Evolutionary conservation across 2,888 invertebrate species (phyloP).

Genomic region (Pheosia gnoma): DNA sequence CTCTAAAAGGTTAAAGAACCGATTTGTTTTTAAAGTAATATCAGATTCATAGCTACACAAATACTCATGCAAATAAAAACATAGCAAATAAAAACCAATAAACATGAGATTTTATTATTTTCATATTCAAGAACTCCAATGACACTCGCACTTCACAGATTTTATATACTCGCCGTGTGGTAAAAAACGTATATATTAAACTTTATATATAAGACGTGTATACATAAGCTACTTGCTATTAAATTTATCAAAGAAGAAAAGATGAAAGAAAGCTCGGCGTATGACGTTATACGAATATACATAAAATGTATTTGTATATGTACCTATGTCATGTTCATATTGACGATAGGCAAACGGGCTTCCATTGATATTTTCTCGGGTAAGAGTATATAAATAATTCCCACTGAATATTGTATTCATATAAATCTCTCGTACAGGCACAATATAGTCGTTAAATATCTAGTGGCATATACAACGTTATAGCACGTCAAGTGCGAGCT

Average conservation of each 20-base stretch:
- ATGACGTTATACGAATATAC: background rate
- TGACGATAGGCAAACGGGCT: background rate
- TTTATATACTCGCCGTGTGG: background rate
- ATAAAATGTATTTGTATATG: background rate
- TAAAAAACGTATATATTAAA: background rate
- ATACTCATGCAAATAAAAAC: background rate
- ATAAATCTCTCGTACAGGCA: no score
- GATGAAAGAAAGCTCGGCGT: conserved; percentile 1
- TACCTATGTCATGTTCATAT: background rate
- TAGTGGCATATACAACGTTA: no score
- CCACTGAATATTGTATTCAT: background rate
- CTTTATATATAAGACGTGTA: background rate
- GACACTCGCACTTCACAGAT: background rate
- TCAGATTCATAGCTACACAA: background rate
- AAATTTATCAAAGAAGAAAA: conserved; percentile 3
- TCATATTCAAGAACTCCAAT: background rate
- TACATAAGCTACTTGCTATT: background rate
- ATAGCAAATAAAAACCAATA: background rate
- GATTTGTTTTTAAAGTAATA: background rate
- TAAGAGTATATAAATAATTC: background rate
- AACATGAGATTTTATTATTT: background rate
- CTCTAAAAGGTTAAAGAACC: background rate
- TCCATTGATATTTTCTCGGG: no score
- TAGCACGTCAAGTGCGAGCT: no score
- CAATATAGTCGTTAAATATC: no score